Evolutionary conservation across 2,888 invertebrate genomes (phyloP).

Genomic region (Drosophila ezoana): DNA sequence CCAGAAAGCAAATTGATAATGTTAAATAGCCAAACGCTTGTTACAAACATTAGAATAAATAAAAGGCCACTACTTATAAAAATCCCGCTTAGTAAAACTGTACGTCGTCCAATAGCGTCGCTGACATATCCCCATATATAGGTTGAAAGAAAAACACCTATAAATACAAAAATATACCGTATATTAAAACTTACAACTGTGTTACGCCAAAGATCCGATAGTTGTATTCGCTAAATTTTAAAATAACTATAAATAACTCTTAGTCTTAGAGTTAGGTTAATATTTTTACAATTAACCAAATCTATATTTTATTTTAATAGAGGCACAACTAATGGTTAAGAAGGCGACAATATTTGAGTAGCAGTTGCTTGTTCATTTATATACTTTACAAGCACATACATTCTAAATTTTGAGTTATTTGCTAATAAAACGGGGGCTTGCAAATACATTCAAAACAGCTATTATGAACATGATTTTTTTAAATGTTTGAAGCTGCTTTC

Average conservation of each 20-base stretch:
- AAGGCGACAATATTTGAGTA: too few relatives aligned
- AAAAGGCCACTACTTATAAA: slow-evolving; percentile 66
- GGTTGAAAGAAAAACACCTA: slow-evolving; percentile 80
- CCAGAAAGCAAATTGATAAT: slow-evolving; percentile 75
- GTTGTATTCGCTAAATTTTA: neutral
- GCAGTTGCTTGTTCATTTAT: too few relatives aligned
- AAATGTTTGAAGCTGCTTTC: neutral
- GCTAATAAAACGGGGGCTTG: too few relatives aligned
- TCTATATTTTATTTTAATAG: too few relatives aligned
- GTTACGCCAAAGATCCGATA: neutral
- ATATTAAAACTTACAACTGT: neutral
- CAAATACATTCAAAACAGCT: too few relatives aligned
- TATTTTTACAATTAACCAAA: too few relatives aligned
- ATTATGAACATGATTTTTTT: too few relatives aligned
- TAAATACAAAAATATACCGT: neutral
- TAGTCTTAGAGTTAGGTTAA: too few relatives aligned
- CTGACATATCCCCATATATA: slow-evolving; percentile 81
- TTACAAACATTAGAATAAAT: slow-evolving; percentile 79
- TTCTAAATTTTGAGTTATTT: too few relatives aligned
- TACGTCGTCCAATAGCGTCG: slow-evolving; percentile 76
- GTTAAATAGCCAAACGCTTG: slow-evolving; percentile 80
- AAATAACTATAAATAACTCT: too few relatives aligned
- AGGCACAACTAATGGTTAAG: too few relatives aligned
- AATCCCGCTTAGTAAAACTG: slow-evolving; percentile 69
- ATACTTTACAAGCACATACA: too few relatives aligned